Conservation (phyloP, 2,888 invertebrate species). For the Coenonympha arcania region DNA sequence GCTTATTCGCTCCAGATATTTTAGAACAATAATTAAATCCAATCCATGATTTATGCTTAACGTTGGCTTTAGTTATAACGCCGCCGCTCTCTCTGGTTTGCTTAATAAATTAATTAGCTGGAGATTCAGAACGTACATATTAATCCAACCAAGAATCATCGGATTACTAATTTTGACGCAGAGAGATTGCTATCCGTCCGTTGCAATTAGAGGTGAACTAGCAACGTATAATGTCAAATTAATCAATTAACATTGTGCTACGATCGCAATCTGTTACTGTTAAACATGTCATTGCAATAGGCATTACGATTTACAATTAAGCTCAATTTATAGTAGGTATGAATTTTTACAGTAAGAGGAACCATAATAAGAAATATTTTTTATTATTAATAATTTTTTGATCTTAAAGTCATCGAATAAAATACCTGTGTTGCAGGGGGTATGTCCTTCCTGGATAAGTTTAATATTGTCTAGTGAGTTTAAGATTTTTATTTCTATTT, state of each 20-base stretch:
- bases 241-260: background rate
- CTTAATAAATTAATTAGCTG: constrained; percentile 6
- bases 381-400: too few relatives aligned
- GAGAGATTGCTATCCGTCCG: constrained; percentile 8
- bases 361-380: too few relatives aligned
- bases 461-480: too few relatives aligned
- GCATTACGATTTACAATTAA: background rate
- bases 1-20: too few relatives aligned
- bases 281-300: constrained; percentile 24
- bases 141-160: constrained; percentile 7
- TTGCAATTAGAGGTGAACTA: constrained; percentile 1
- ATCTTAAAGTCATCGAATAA: too few relatives aligned
- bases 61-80: background rate
- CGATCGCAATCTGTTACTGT: constrained; percentile 32
- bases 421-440: too few relatives aligned
- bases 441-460: too few relatives aligned
- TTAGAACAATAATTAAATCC: background rate
- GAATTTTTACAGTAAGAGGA: too few relatives aligned
- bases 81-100: background rate
- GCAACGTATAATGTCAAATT: constrained; percentile 4
- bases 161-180: constrained; percentile 11
- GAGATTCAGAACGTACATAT: constrained; percentile 1
- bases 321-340: too few relatives aligned
- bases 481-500: too few relatives aligned
- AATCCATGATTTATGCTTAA: background rate